Evolutionary conservation across 2,888 invertebrate genomes (phyloP), one percentile per base, ranked within the genome.

Genomic region (Acronicta alni): DNA sequence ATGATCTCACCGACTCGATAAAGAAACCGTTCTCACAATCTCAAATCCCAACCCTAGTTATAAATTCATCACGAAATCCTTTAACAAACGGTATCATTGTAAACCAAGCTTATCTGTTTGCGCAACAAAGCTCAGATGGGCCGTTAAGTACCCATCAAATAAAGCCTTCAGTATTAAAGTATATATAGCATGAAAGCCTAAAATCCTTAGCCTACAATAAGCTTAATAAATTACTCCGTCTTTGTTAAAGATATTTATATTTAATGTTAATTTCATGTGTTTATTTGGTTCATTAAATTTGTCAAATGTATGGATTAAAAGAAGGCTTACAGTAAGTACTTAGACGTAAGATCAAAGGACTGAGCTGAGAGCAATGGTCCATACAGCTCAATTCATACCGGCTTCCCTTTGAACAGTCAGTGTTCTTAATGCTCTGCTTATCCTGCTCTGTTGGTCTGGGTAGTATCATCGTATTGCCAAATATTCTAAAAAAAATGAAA

Each of bases 31-130:
- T n/a, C 14, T n/a, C 15, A 66, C 46, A 39, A 18, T 37, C 37
- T 20, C 20, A 32, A 52, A 35, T 47, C 57, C 30, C 26, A 43
- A 46, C 58, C 45, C 54, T 43, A 44, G 47, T 17, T 18, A 70
- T 51, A 69, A 57, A 72, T 69, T 72, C 71, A 49, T 66, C 71
- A 70, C 35, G 17, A 65, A 68, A 74, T 66, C 62, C 65, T 57
- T 64, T 57, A 57, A 75, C 72, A 75, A 75, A 66, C 62, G 48
- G 51, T 72, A 60, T 58, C 62, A 75, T 69, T 74, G 75, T 69
- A 57, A 45, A 61, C 46, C 43, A 56, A 72, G 72, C 60, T 75
- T 75, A 74, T 65, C 53, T 57, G 43, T 60, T 60, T 57, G 51
- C 66, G 43, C 30, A 58, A 75, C 72, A 75, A 72, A 72, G 66